phyloP scores from a whole-genome alignment of 1,140 invertebrate species.

The Zaprionus taronus region DNA sequence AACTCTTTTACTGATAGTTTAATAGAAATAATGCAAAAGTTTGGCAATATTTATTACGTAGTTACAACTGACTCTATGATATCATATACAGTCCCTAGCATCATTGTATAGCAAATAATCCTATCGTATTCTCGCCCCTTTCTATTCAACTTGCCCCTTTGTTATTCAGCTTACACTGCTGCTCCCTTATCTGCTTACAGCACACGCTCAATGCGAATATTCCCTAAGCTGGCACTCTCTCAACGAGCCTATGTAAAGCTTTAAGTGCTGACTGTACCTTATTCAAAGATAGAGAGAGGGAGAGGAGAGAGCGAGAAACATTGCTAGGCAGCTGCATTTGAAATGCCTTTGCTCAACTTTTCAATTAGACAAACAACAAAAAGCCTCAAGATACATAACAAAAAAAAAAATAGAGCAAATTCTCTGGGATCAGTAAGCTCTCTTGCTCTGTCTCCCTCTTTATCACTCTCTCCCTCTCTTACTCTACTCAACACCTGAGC shows the following conservation, averaged over 20 bases:
- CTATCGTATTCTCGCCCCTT: no score
- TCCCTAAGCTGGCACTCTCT: background rate
- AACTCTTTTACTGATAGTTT: no score
- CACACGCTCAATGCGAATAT: background rate
- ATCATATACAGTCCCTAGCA: no score
- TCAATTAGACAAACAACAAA: constrained; percentile 69
- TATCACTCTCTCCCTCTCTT: background rate
- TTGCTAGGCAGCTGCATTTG: constrained; percentile 72
- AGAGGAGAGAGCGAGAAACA: background rate
- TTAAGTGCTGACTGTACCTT: constrained; percentile 60
- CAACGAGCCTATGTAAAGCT: constrained; percentile 20
- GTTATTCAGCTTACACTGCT: background rate
- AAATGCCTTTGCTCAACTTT: constrained; percentile 64
- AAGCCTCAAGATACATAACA: constrained; percentile 10
- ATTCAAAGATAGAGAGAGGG: background rate
- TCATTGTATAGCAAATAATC: no score
- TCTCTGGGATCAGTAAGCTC: constrained; percentile 30
- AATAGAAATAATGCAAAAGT: no score
- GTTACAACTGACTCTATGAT: no score
- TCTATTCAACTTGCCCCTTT: no score
- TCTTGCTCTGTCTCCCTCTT: background rate
- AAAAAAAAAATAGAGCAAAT: constrained; percentile 72
- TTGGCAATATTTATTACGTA: no score
- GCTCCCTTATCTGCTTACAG: background rate
- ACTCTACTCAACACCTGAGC: background rate